Base-by-base conservation (phyloP, 1,140 invertebrate species). In the Halotydeus destructor region DNA sequence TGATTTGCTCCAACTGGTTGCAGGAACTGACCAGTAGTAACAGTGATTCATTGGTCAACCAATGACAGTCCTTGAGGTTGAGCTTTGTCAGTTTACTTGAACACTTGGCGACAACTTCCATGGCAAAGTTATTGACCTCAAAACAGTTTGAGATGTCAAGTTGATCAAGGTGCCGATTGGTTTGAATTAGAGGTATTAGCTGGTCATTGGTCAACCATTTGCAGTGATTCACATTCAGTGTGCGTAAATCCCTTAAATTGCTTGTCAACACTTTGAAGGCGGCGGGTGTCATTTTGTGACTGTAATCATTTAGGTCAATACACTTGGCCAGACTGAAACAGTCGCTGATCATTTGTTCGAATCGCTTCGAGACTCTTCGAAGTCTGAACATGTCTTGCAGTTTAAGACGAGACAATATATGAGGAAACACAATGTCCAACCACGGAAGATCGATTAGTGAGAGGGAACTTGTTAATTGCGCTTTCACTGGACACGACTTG, bases 131-230 rank as follows among this genome's bases (percentile, higher is more conserved):
- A 11, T 49, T 51, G 0, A 61, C 35, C 11, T 49, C 53, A 23
- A 51, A 47, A 49, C 59, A 60, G 23, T 50, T 50, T 5, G 54
- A 54, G 11, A 60, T 49, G 40, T 60, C 55, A 16, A 60, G 33
- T 32, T 43, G 46, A 14, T 51, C 23, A 18, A 60, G 46, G 25
- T 46, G 46, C 18, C n/a, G 32, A 47, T 58, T 60, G 6, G 39
- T 47, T 11, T 48, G 35, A 6, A 61, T 44, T 11, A 61, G 51
- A 18, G 53, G 48, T 22, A 54, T 41, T 3, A 61, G 40, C n/a
- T 48, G n/a, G 5, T 40, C 45, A 50, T 55, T 54, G 16, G 48
- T 43, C n/a, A 61, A 38, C 58, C 58, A 60, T 41, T 58, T 57
- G 14, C 56, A 54, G 47, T 55, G 55, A n/a, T 50, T 38, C 5